Evolutionary conservation across 1,140 invertebrate genomes (phyloP), one percentile per base, ranked within the genome.

Genomic region (Scaptomyza graminum): DNA sequence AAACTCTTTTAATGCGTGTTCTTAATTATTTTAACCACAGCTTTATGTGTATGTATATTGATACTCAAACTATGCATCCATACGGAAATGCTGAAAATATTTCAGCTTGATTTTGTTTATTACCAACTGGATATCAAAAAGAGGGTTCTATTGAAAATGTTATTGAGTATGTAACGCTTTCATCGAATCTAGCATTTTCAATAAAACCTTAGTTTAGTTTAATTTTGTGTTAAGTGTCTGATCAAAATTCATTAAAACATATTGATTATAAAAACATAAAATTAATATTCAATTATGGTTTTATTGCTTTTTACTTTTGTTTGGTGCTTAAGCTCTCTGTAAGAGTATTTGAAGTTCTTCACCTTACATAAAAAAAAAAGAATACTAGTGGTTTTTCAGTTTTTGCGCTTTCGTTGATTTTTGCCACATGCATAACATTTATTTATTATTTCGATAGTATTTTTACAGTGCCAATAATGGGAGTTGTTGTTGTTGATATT

Each of bases 21-120:
- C 61, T 70, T 69, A 70, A 70, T 70, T 70, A 70, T 64, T 64
- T 64, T 70, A 31, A 70, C 60, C 67, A 43, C 67, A 70, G 15
- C 13, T 16, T 13, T 25, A 70, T 57, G 16, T n/a, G n/a, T n/a
- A n/a, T n/a, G 8, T 34, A 34, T 34, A 34, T 34, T 34, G 1
- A 34, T 31, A 5, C 28, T 31, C 28, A 5, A 31, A 31, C 28
- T 31, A 31, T 31, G 25, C 25, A 49, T 52, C 47, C 39, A 68
- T 62, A 62, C 46, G 9, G 22, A 54, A 52, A 47, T 39, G 41
- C 41, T 39, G 66, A 49, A 62, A 62, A 68, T 52, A 55, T 39
- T 61, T 67, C 46, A 37, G 8, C 16, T 11, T 16, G 28, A 54
- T 39, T 56, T 62, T 46, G 7, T 46, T 50, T 61, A 6, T 15